Evolutionary conservation across 1,140 invertebrate genomes (phyloP).

Genomic region (Drosophila kepulauana): DNA sequence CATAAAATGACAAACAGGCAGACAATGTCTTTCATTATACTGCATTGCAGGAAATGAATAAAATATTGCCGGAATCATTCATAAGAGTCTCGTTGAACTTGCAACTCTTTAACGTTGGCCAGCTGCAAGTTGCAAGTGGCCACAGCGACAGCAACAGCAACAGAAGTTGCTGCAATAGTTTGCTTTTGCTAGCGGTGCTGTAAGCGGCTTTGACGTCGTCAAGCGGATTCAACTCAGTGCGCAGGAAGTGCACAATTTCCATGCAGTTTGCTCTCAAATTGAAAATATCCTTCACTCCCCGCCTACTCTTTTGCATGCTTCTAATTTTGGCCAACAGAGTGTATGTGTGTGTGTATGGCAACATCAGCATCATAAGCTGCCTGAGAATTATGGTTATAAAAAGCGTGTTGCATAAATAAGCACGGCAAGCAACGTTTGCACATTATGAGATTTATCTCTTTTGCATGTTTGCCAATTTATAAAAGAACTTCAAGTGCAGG

Average conservation of each 20-base stretch:
- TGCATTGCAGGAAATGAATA: constrained; percentile 60
- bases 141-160: not conserved
- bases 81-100: constrained; percentile 40
- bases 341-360: not conserved
- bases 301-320: constrained; percentile 12
- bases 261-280: constrained; percentile 50
- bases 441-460: not conserved
- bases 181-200: not conserved
- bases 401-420: not conserved
- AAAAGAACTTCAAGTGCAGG: not conserved
- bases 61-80: constrained; percentile 56
- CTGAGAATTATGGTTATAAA: constrained; percentile 1
- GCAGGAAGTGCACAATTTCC: constrained; percentile 53
- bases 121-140: not conserved
- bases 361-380: constrained; percentile 3
- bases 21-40: constrained; percentile 49
- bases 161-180: constrained; percentile 9
- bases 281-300: constrained; percentile 36
- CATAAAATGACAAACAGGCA: not conserved
- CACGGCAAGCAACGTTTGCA: not conserved
- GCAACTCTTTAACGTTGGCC: constrained; percentile 4
- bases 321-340: constrained; percentile 32
- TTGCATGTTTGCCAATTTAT: not conserved
- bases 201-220: constrained; percentile 65
- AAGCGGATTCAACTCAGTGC: constrained; percentile 30